These are phyloP conservation scores for Podarcis raffonei DNA, from an alignment of 2,113 vertebrate species.

Conservation along the genomic window DNA sequence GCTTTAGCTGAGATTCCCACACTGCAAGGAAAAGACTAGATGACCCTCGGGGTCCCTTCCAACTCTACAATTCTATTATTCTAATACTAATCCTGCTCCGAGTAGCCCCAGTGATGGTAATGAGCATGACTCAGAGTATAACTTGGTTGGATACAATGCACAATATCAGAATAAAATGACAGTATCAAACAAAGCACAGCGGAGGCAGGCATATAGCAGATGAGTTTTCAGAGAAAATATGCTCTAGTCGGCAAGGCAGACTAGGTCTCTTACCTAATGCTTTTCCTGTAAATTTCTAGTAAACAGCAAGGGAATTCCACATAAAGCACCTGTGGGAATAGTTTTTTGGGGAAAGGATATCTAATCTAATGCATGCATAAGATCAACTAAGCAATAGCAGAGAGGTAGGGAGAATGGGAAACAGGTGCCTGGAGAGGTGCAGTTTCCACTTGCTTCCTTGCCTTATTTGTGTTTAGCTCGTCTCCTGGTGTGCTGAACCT, in stretches of 20 bases:
- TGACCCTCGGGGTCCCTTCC: background rate
- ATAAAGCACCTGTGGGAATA: background rate
- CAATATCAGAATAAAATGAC: background rate
- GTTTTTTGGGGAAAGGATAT: background rate
- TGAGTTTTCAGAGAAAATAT: background rate
- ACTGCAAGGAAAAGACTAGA: too few species aligned
- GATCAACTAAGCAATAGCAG: background rate
- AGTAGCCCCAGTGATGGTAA: too few species aligned
- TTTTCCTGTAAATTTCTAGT: too few species aligned
- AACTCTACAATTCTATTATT: background rate
- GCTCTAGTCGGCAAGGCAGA: background rate
- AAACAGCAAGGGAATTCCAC: background rate
- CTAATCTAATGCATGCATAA: background rate
- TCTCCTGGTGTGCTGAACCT: background rate
- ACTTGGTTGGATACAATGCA: too few species aligned
- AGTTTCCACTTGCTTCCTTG: background rate
- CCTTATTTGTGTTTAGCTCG: background rate
- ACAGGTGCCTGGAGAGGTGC: background rate
- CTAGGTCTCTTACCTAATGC: background rate
- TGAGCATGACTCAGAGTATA: too few species aligned
- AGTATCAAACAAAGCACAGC: background rate
- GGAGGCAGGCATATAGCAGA: background rate
- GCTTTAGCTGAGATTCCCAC: too few species aligned
- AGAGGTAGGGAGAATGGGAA: background rate
- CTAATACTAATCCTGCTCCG: background rate